Conservation (phyloP, 2,888 invertebrate genomes). For the Scaptomyza flava region DNA sequence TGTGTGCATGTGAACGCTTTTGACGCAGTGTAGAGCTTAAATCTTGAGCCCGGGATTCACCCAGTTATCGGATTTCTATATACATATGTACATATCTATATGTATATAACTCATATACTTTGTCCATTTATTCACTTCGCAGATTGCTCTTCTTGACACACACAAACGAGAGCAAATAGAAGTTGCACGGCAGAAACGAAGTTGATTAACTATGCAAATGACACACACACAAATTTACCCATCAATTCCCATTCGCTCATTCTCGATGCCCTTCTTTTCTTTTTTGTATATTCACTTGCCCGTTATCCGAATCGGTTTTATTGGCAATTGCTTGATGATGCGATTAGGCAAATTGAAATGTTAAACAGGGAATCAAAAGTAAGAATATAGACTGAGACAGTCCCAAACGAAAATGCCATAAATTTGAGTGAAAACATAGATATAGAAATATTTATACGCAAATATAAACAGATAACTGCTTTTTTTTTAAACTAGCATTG, state of each 20-base stretch:
- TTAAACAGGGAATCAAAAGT: not conserved
- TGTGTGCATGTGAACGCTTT: conserved; percentile 7
- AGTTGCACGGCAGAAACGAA: conserved; percentile 13
- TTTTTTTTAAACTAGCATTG: no score
- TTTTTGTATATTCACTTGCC: not conserved
- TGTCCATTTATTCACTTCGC: conserved; percentile 12
- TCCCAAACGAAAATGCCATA: not conserved
- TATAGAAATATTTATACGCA: no score
- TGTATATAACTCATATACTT: conserved; percentile 57
- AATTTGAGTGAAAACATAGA: not conserved
- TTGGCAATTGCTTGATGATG: conserved; percentile 2
- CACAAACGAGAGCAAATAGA: conserved; percentile 6
- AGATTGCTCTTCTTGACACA: conserved; percentile 16
- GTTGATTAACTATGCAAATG: conserved; percentile 56
- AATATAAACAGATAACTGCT: no score
- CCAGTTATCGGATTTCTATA: conserved; percentile 32
- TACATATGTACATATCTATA: conserved; percentile 1
- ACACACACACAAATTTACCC: conserved; percentile 42
- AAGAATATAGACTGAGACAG: no score
- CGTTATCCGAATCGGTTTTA: conserved; percentile 5
- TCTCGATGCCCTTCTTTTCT: not conserved
- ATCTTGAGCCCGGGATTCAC: conserved; percentile 1
- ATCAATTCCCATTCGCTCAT: not conserved
- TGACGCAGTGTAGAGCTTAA: conserved; percentile 24
- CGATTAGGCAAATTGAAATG: conserved; percentile 1